These are phyloP conservation scores for Hylaea fasciaria DNA, from an alignment of 2,888 invertebrate species.

Conservation along the genomic window DNA sequence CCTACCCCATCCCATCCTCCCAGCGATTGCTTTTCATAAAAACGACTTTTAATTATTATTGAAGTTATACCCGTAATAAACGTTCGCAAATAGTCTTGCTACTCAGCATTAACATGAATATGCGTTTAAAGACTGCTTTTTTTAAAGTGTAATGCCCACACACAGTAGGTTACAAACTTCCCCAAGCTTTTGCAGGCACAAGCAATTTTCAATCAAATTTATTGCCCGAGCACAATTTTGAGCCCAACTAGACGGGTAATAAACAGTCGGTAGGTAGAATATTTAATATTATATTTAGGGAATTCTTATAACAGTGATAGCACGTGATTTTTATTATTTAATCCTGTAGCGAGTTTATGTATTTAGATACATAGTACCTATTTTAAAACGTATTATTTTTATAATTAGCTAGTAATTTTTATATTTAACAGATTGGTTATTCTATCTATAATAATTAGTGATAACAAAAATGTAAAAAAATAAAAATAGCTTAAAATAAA, in stretches of 20 bases:
- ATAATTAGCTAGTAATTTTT: no score
- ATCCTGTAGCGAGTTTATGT: no score
- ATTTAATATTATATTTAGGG: no score
- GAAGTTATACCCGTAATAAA: constrained; percentile 39
- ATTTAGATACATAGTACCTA: no score
- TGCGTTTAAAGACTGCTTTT: constrained; percentile 38
- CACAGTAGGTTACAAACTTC: constrained; percentile 21
- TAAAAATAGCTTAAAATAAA: no score
- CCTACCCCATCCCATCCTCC: constrained; percentile 23
- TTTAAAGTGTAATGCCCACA: constrained; percentile 42
- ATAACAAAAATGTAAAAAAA: no score
- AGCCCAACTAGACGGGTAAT: constrained; percentile 11
- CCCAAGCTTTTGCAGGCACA: constrained; percentile 1
- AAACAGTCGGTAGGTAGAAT: not conserved
- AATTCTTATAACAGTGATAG: no score
- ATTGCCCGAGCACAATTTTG: constrained; percentile 12
- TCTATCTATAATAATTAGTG: no score
- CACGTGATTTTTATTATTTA: no score
- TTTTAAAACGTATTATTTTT: no score
- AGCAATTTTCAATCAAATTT: constrained; percentile 9
- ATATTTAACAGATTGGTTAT: no score
- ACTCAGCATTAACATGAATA: constrained; percentile 36
- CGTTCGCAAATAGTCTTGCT: constrained; percentile 42
- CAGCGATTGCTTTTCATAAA: constrained; percentile 40
- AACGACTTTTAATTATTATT: constrained; percentile 47